phyloP scores from a whole-genome alignment of 2,797 vertebrate species.

The Paguma larvata region DNA sequence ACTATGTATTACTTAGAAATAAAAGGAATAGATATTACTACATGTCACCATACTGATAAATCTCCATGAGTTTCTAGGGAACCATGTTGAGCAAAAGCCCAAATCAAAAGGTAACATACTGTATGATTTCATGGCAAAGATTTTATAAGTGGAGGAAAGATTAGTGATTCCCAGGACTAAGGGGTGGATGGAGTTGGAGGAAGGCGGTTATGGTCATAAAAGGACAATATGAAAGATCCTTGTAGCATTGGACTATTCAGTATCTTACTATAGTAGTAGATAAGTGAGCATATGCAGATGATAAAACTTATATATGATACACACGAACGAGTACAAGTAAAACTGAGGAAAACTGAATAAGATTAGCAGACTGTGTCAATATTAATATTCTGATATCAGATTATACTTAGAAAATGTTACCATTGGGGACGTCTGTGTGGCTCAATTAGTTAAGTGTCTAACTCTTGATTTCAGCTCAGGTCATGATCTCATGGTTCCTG shows the following conservation, averaged over 20 bases:
- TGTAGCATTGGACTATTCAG: background rate
- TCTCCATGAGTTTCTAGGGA: background rate
- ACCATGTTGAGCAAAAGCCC: background rate
- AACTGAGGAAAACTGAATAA: background rate
- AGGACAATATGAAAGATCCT: background rate
- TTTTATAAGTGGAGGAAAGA: background rate
- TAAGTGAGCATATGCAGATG: background rate
- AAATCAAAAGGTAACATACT: background rate
- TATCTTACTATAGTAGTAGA: background rate
- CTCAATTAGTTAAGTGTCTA: too few species aligned
- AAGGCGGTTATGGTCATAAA: background rate
- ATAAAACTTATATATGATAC: background rate
- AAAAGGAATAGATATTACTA: background rate
- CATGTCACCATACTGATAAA: background rate
- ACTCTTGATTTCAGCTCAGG: too few species aligned
- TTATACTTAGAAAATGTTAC: background rate
- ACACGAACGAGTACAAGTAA: background rate
- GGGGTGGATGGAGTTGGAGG: background rate
- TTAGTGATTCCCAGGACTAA: background rate
- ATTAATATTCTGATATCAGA: too few species aligned
- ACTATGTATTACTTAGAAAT: background rate
- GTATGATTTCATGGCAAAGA: background rate
- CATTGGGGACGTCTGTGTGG: background rate
- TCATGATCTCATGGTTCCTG: too few species aligned
- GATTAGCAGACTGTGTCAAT: background rate